These are phyloP conservation scores for Tragelaphus strepsiceros DNA, from an alignment of 2,113 vertebrate genomes.

Conservation along the genomic window DNA sequence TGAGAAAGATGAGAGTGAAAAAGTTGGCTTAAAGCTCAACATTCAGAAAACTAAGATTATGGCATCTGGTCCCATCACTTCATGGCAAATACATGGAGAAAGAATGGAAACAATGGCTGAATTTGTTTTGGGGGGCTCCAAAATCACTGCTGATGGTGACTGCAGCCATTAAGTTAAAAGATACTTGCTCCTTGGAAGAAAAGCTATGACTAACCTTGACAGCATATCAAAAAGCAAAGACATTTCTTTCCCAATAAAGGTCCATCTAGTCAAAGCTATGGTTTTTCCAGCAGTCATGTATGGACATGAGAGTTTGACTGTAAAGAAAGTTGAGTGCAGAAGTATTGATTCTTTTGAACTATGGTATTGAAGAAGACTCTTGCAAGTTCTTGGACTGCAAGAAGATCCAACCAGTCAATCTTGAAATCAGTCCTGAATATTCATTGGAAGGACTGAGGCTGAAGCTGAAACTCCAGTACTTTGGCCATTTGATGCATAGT, in stretches of 20 bases:
- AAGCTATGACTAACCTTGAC: not conserved
- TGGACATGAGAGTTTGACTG: not conserved
- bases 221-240: not conserved
- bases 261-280: not conserved
- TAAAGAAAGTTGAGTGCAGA: not conserved
- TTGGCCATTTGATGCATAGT: not conserved
- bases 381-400: not conserved
- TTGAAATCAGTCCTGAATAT: not conserved
- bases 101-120: not conserved
- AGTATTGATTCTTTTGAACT: not conserved
- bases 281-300: not conserved
- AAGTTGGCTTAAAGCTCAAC: not conserved
- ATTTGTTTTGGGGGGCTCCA: not conserved
- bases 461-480: not conserved
- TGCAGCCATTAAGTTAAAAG: not conserved
- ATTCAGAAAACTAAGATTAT: not conserved
- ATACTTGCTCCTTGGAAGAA: not conserved
- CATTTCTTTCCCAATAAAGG: not conserved
- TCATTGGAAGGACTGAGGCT: not conserved
- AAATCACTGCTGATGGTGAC: not conserved
- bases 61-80: rapidly evolving
- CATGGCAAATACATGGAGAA: not conserved
- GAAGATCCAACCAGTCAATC: not conserved
- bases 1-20: not conserved
- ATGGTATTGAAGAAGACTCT: not conserved